These are phyloP conservation scores for Atrina japonica DNA, from an alignment of 2,888 invertebrate species.

Conservation along the genomic window DNA sequence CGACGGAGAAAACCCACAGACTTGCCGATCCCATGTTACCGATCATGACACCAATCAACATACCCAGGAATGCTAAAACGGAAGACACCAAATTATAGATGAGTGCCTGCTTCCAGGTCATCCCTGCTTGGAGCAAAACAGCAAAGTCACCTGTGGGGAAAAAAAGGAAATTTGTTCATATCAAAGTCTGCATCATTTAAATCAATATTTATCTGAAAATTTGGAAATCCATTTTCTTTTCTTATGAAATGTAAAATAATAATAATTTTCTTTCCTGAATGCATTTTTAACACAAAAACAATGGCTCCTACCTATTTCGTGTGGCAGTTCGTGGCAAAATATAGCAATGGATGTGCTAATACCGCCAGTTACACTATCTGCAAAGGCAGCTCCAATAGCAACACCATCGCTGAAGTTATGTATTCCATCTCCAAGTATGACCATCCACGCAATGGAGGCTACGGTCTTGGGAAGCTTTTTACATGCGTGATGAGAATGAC, in stretches of 20 bases:
- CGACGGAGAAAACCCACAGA: slow-evolving; percentile 94
- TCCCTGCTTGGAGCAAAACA: slow-evolving; percentile 94
- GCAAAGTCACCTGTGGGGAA: slow-evolving; percentile 91
- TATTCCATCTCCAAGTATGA: slow-evolving; percentile 96
- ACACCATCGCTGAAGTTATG: slow-evolving; percentile 98
- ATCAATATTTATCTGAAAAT: too few relatives aligned
- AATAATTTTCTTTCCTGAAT: too few relatives aligned
- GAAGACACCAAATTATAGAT: slow-evolving; percentile 95
- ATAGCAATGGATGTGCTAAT: slow-evolving; percentile 96
- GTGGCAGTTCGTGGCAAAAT: slow-evolving; percentile 96
- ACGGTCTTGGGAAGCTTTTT: slow-evolving; percentile 84
- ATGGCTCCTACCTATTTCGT: slow-evolving; percentile 92
- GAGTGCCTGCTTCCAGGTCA: slow-evolving; percentile 94
- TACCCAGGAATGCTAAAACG: slow-evolving; percentile 92
- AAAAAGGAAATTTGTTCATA: background rate
- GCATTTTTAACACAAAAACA: too few relatives aligned
- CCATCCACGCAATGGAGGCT: slow-evolving; percentile 97
- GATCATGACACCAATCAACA: slow-evolving; percentile 92
- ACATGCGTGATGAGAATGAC: slow-evolving; percentile 50
- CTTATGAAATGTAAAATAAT: too few relatives aligned
- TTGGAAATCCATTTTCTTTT: too few relatives aligned
- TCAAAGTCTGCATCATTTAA: background rate
- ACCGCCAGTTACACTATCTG: slow-evolving; percentile 91
- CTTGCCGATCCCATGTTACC: slow-evolving; percentile 91
- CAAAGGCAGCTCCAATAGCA: slow-evolving; percentile 95